phyloP scores from a whole-genome alignment of 2,113 vertebrate species.

The Trogon surrucura region DNA sequence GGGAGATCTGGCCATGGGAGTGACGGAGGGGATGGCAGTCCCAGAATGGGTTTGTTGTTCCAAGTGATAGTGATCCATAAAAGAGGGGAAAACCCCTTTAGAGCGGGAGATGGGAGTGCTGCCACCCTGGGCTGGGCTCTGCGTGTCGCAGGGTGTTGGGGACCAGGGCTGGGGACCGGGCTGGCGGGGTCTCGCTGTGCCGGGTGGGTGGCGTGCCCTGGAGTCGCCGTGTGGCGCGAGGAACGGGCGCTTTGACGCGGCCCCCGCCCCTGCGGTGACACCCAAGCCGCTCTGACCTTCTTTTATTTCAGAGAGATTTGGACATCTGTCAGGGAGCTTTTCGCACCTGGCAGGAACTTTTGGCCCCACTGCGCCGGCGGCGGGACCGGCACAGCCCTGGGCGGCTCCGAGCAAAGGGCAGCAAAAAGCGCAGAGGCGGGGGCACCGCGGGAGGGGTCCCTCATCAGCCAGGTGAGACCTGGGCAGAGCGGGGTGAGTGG shows the following conservation, averaged over 20 bases:
- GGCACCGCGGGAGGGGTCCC: rapidly evolving
- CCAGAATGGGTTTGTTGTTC: neutral
- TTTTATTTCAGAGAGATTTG: slow-evolving; percentile 54
- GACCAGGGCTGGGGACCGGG: neutral
- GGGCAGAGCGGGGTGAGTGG: neutral
- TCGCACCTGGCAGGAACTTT: neutral
- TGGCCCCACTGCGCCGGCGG: rapidly evolving
- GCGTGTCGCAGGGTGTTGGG: neutral
- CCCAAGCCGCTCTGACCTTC: slow-evolving; percentile 30
- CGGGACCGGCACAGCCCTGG: rapidly evolving
- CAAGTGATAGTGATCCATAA: rapidly evolving
- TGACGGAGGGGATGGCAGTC: neutral
- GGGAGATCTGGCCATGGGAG: neutral
- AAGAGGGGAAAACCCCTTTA: neutral
- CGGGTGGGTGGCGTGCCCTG: neutral
- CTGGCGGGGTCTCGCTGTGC: rapidly evolving
- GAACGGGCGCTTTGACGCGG: neutral
- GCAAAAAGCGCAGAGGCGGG: neutral
- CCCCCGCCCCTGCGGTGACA: neutral
- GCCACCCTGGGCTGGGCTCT: neutral
- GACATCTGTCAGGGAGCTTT: slow-evolving; percentile 38
- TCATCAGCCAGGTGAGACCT: neutral
- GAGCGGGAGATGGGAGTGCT: rapidly evolving
- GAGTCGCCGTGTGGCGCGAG: rapidly evolving
- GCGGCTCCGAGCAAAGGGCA: neutral